Evolutionary conservation across 1,140 invertebrate genomes (phyloP).

Genomic region (Anadara kagoshimensis): DNA sequence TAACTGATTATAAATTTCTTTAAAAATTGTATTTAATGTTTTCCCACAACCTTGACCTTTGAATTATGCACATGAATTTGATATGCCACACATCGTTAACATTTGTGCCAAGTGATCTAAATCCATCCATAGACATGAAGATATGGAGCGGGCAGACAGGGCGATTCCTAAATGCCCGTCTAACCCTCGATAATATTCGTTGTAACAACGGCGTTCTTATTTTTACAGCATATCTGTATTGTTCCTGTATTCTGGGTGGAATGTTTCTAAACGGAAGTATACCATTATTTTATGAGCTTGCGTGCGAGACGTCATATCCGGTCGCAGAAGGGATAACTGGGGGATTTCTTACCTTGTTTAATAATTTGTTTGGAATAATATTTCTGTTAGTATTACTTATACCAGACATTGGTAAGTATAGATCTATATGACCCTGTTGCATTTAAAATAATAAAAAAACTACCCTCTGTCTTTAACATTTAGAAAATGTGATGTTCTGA

Average conservation of each 20-base stretch:
- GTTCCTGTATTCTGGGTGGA: conserved; percentile 61
- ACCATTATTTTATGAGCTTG: conserved; percentile 76
- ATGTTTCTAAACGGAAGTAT: conserved; percentile 73
- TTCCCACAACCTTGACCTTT: no score
- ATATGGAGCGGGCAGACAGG: no score
- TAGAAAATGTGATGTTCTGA: no score
- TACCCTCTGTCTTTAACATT: background rate
- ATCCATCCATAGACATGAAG: no score
- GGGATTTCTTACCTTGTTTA: conserved; percentile 73
- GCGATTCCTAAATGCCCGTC: no score
- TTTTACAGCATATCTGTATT: conserved; percentile 50
- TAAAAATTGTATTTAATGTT: no score
- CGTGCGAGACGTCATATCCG: conserved; percentile 76
- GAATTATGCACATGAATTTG: no score
- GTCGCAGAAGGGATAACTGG: conserved; percentile 75
- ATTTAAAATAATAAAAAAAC: background rate
- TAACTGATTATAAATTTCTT: no score
- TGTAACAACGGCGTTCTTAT: background rate
- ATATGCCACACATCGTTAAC: no score
- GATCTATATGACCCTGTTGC: no score
- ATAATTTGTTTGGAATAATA: conserved; percentile 55
- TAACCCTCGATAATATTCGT: no score
- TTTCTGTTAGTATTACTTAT: conserved; percentile 42
- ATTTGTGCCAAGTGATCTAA: no score
- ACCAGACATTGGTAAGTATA: conserved; percentile 46